phyloP scores from a whole-genome alignment of 2,113 vertebrate genomes.

The Myotis lucifugus region DNA sequence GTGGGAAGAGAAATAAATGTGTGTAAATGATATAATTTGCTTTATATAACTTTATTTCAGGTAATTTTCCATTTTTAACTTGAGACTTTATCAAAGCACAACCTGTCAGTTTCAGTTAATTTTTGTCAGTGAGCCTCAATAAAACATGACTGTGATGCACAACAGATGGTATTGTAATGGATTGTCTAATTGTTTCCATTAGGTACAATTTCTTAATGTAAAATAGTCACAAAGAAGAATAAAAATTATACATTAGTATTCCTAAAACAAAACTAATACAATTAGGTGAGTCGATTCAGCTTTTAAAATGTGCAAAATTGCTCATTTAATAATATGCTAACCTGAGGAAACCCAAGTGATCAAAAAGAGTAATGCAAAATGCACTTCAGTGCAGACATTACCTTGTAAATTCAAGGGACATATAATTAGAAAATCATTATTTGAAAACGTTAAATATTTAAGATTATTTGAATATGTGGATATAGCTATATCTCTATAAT shows the following conservation, averaged over 20 bases:
- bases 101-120: background rate
- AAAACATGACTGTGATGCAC: background rate
- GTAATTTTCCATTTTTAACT: slow-evolving; percentile 42
- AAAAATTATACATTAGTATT: background rate
- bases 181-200: background rate
- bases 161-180: background rate
- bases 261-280: background rate
- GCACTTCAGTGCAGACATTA: background rate
- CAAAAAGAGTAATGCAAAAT: background rate
- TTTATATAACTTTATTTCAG: slow-evolving; percentile 37
- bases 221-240: background rate
- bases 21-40: background rate
- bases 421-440: background rate
- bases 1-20: background rate
- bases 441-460: background rate
- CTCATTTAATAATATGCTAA: background rate
- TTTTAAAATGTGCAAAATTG: slow-evolving; percentile 46
- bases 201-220: background rate
- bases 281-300: background rate
- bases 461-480: background rate
- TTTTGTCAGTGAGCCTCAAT: background rate
- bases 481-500: background rate
- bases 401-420: background rate
- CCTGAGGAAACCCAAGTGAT: background rate
- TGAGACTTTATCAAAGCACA: slow-evolving; percentile 39